Conservation (phyloP, 2,888 invertebrate genomes). For the Hedychridium roseum region DNA sequence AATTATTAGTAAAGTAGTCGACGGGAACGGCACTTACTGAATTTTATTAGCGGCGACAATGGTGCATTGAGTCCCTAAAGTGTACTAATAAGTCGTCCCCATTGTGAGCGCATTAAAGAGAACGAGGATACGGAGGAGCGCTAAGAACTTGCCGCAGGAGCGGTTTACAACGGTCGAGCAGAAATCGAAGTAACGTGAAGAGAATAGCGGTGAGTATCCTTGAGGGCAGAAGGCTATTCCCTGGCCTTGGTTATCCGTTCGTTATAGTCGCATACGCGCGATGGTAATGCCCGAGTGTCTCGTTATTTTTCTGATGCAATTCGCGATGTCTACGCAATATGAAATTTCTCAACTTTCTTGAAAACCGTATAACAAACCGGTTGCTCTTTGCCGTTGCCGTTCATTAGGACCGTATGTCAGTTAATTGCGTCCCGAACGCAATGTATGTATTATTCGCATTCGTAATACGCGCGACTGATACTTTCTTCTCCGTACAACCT, state of each 20-base stretch:
- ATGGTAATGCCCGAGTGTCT: constrained; percentile 33
- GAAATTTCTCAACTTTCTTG: neutral
- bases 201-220: constrained; percentile 34
- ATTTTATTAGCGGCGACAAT: constrained; percentile 28
- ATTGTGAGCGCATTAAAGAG: constrained; percentile 24
- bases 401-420: too few species aligned
- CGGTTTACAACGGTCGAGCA: constrained; percentile 31
- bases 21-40: constrained; percentile 9
- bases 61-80: constrained; percentile 19
- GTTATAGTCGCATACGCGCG: constrained; percentile 27
- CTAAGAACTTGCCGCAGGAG: constrained; percentile 4
- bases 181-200: constrained; percentile 33
- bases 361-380: neutral
- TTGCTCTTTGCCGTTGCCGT: too few species aligned
- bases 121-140: constrained; percentile 8
- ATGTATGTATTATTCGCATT: too few species aligned
- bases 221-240: constrained; percentile 39
- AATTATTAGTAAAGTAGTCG: neutral
- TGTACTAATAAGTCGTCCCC: constrained; percentile 24
- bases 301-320: constrained; percentile 34
- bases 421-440: too few species aligned
- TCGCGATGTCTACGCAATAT: constrained; percentile 1
- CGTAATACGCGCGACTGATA: too few species aligned
- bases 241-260: constrained; percentile 38
- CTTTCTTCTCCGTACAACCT: too few species aligned